These are phyloP conservation scores for Lymantria dispar DNA, from an alignment of 2,888 invertebrate species.

Conservation along the genomic window DNA sequence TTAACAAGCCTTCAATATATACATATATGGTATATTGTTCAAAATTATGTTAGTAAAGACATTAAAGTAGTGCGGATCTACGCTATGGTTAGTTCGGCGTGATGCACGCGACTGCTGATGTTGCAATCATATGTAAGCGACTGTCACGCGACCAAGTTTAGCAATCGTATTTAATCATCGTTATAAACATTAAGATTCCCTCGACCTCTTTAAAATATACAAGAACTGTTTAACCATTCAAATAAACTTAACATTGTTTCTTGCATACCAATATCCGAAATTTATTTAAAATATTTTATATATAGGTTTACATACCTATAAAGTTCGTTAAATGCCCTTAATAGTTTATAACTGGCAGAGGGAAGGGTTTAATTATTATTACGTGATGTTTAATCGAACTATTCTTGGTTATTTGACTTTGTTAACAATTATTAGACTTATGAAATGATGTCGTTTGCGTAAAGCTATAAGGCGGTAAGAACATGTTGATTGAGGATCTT, in stretches of 20 bases:
- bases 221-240: too few relatives aligned
- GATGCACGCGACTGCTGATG: constrained; percentile 61
- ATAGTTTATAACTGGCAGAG: constrained; percentile 23
- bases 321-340: neutral
- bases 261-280: too few relatives aligned
- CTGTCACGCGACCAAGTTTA: constrained; percentile 51
- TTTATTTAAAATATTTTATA: too few relatives aligned
- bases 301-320: too few relatives aligned
- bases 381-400: constrained; percentile 7
- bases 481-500: constrained; percentile 20
- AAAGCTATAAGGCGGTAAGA: constrained; percentile 45
- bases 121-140: constrained; percentile 51
- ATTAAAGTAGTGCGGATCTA: constrained; percentile 55
- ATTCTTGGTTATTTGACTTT: constrained; percentile 28
- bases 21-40: too few relatives aligned
- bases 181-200: constrained; percentile 21
- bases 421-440: constrained; percentile 40
- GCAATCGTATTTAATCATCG: constrained; percentile 28
- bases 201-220: constrained; percentile 16
- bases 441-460: constrained; percentile 37
- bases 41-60: constrained; percentile 40
- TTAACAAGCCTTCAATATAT: too few relatives aligned
- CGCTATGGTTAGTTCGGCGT: constrained; percentile 54
- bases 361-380: constrained; percentile 23
- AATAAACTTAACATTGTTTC: too few relatives aligned